Evolutionary conservation across 2,888 invertebrate genomes (phyloP), one percentile per base, ranked within the genome.

Genomic region (Mylabris sibirica): DNA sequence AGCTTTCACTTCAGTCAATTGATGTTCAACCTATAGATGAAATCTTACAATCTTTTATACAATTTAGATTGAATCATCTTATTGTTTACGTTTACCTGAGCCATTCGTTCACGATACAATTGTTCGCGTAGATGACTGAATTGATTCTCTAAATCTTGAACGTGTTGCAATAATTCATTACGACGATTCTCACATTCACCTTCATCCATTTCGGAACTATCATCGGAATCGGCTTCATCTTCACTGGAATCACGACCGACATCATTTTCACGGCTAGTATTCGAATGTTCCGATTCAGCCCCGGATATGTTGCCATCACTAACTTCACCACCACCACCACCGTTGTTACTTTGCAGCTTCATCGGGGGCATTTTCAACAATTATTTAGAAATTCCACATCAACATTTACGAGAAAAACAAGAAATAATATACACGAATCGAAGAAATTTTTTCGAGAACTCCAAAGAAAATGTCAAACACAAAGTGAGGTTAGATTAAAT

Each of bases 161-260:
- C 87, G 82, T 95, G 95, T 79, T 95, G 93, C 75, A 96, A 88
- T 78, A 94, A 94, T 81, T 96, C 95, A 75, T 89, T 91, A 73
- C 95, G 87, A 65, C 95, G 87, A 68, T 91, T 89, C 81, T 97
- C 96, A 78, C 96, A 96, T 85, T 96, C 97, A 74, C 77, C 93
- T 82, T 95, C 96, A 84, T 97, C 97, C 92, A 97, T 92, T 86
- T 97, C 97, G 66, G 92, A 92, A 69, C 93, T 93, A 83, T 93
- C 93, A 85, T 93, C 93, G 17, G 93, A 93, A 77, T 93, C 93
- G n/a, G 90, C 92, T 78, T 93, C 93, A 78, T 93, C 92, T 78
- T 93, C 93, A 72, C 92, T 91, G 74, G 93, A 92, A 76, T 93
- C 93, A 17, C 83, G 79, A 77, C 90, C 90, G 22, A 87, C 85